Percentiles rank a stretch among this genome's conserved stretches.
Evolutionary conservation across 2,797 vertebrate genomes (phyloP).

Genomic region (Clarias fuscus): DNA sequence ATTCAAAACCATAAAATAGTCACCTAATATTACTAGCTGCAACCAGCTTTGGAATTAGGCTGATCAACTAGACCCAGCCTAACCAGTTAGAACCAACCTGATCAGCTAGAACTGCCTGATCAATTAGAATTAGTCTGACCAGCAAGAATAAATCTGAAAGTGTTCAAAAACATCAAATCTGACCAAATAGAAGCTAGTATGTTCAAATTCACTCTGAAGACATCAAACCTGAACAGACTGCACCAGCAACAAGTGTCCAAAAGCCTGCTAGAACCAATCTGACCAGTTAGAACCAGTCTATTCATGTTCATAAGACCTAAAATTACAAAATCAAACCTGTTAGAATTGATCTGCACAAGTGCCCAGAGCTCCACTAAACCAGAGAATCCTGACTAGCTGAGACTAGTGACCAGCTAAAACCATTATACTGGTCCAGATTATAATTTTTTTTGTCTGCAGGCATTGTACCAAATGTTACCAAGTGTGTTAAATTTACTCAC

Average conservation of each 20-base stretch:
- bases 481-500: conserved; percentile 65
- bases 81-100: background rate
- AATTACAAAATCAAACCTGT: background rate
- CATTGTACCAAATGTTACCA: background rate
- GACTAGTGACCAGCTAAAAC: background rate
- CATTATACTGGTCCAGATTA: background rate
- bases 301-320: background rate
- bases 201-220: background rate
- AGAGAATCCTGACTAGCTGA: background rate
- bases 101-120: background rate
- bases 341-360: no score
- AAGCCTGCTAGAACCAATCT: background rate
- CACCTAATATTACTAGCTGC: background rate
- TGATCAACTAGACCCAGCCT: background rate
- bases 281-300: background rate
- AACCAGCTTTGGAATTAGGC: background rate
- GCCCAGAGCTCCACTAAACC: background rate
- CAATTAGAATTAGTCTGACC: background rate
- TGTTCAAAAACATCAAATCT: background rate
- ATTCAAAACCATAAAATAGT: background rate
- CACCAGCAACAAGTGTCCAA: background rate
- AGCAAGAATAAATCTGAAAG: background rate
- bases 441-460: background rate
- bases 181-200: no score
- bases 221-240: background rate